A percentile compares a stretch with the other conserved stretches of the same genome.
Conservation (phyloP, 2,797 vertebrate species). For the Gymnoscopelus braueri region DNA sequence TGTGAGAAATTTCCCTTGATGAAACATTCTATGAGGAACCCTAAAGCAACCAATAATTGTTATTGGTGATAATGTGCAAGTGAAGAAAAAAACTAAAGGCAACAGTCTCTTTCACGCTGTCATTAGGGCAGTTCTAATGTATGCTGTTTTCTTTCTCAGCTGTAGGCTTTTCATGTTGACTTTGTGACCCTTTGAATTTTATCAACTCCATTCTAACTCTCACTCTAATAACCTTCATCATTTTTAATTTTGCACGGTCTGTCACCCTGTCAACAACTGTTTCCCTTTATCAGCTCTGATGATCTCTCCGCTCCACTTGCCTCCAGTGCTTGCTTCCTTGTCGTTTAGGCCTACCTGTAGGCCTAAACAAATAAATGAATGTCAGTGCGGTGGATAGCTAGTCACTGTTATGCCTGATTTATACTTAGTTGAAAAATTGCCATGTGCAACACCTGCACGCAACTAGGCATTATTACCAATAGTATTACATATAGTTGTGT, state of each 20-base stretch:
- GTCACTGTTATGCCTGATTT: no score
- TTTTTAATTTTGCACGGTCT: not conserved
- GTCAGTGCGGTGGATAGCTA: no score
- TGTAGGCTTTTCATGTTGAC: not conserved
- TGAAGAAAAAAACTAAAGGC: not conserved
- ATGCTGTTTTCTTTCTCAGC: no score
- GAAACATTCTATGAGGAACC: slow-evolving; percentile 14
- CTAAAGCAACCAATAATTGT: slow-evolving; percentile 1
- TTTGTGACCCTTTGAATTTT: not conserved
- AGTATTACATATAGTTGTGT: no score
- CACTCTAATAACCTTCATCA: not conserved
- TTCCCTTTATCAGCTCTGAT: not conserved
- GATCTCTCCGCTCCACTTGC: not conserved
- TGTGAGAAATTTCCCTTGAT: slow-evolving; percentile 21
- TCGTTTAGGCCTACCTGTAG: no score
- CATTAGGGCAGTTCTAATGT: no score
- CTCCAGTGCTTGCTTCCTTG: no score
- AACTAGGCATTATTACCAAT: no score
- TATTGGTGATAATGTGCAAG: not conserved
- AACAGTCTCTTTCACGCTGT: no score
- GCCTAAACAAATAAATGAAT: no score
- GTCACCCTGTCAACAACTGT: not conserved
- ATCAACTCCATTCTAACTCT: not conserved
- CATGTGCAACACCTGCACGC: no score
- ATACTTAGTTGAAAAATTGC: no score